Conservation (phyloP, 2,888 invertebrate genomes). For the Venustoraphidia nigricollis region DNA sequence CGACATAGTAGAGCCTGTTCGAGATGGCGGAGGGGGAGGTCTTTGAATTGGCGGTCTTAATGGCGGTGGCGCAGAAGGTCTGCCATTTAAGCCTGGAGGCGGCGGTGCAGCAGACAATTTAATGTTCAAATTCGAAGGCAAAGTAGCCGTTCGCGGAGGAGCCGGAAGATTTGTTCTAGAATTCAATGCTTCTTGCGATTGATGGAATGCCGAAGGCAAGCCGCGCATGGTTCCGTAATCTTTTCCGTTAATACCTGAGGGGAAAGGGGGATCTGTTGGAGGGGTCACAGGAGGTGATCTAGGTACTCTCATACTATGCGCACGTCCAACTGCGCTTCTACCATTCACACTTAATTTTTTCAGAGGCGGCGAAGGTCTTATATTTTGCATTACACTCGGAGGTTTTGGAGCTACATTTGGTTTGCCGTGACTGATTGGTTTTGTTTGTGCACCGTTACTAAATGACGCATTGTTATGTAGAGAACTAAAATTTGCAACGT, state of each 20-base stretch:
- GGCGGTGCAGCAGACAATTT: constrained; percentile 33
- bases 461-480: constrained; percentile 27
- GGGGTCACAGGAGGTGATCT: constrained; percentile 46
- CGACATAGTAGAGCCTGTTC: constrained; percentile 9
- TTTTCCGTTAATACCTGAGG: constrained; percentile 14
- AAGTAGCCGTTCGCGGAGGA: constrained; percentile 16
- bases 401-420: constrained; percentile 76
- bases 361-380: constrained; percentile 47
- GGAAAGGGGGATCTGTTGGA: constrained; percentile 16
- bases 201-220: constrained; percentile 32
- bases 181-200: constrained; percentile 34
- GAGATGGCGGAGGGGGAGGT: constrained; percentile 35
- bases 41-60: constrained; percentile 39
- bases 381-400: constrained; percentile 35
- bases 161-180: constrained; percentile 13
- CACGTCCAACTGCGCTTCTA: constrained; percentile 44
- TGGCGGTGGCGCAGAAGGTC: constrained; percentile 21
- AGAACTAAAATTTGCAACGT: constrained; percentile 18
- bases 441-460: constrained; percentile 19
- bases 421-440: constrained; percentile 52
- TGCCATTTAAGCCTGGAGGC: constrained; percentile 26
- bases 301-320: constrained; percentile 74
- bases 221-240: constrained; percentile 27
- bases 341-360: constrained; percentile 45
- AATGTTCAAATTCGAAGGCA: constrained; percentile 17